These are phyloP conservation scores for Euleptes europaea DNA, from an alignment of 2,113 vertebrate species.

Conservation along the genomic window DNA sequence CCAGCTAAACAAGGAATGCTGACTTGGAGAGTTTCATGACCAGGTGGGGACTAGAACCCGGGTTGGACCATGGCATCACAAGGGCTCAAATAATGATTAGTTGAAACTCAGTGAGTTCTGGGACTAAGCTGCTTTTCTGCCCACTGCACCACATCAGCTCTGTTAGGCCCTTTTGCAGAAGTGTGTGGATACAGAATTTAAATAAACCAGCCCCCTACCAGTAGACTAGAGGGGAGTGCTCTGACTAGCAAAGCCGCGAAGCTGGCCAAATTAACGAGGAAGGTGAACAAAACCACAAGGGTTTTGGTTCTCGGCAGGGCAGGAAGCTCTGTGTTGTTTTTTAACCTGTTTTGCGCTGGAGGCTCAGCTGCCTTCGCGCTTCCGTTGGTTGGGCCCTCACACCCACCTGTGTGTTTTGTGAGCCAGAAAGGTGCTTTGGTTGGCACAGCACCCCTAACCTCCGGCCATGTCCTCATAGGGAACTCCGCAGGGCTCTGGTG, in stretches of 20 bases:
- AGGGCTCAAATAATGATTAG: no score
- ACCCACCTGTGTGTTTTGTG: conserved; percentile 31
- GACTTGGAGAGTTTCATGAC: no score
- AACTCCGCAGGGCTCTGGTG: not conserved
- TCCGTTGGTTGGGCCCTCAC: conserved; percentile 13
- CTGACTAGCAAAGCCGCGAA: not conserved
- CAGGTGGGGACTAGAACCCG: no score
- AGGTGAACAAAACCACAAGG: conserved; percentile 42
- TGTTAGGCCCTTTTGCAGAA: no score
- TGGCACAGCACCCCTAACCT: not conserved
- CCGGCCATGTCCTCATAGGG: conserved; percentile 19
- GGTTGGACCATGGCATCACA: no score
- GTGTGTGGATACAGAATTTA: no score
- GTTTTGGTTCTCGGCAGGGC: conserved; percentile 1
- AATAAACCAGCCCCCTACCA: accelerated
- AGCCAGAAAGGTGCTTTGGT: not conserved
- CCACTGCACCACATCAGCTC: no score
- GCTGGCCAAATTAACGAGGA: not conserved
- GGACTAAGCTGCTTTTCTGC: no score
- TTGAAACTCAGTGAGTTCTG: no score
- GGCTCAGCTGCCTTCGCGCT: accelerated
- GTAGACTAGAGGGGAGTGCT: not conserved
- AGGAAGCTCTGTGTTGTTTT: not conserved
- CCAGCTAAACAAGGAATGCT: no score
- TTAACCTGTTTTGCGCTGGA: not conserved